Evolutionary conservation across 1,140 invertebrate genomes (phyloP), one percentile per base, ranked within the genome.

Genomic region (Chlorops oryzae): DNA sequence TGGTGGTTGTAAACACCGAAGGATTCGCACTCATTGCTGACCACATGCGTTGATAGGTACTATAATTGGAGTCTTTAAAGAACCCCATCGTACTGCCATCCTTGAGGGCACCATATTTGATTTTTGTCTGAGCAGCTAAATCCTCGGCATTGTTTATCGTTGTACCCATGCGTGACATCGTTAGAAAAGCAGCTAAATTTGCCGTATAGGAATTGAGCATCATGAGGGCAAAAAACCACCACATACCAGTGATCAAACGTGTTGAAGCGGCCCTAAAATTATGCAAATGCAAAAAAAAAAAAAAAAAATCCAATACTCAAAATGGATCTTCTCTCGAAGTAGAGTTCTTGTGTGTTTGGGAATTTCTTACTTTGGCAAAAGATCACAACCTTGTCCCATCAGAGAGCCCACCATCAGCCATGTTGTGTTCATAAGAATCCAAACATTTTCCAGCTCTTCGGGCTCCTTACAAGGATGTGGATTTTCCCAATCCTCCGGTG

Each of bases 211-310:
- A 95, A 2, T 92, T 90, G 7, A 92, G 89, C 75, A 97, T 92
- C 58, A 97, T 97, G n/a, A 97, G 76, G 0, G 90, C 88, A 67
- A 96, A 97, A 64, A 96, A 94, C 90, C 90, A 96, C 92, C 93
- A 97, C 77, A 91, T 89, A 0, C 86, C 86, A 2, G 86, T 83
- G 0, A 88, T 80, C 72, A 90, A 82, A 25, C 90, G 74, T 0
- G 88, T 90, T 0, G 88, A 89, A 32, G 87, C 81, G 6, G 88
- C 87, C 65, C 88, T 89, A 43, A 34, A 72, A 67, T 12, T 21
- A 28, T 25, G 22, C n/a, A 13, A 27, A 28, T 20, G 50, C 74
- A 78, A 47, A 23, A 28, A 28, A 15, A 20, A 18, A 18, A 44
- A 78, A 84, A 47, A 81, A 86, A 12, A 84, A 84, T 38, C n/a